Evolutionary conservation across 2,797 vertebrate species (phyloP), one percentile per base, ranked within the genome.

Genomic region (Petrocephalus sullivani): DNA sequence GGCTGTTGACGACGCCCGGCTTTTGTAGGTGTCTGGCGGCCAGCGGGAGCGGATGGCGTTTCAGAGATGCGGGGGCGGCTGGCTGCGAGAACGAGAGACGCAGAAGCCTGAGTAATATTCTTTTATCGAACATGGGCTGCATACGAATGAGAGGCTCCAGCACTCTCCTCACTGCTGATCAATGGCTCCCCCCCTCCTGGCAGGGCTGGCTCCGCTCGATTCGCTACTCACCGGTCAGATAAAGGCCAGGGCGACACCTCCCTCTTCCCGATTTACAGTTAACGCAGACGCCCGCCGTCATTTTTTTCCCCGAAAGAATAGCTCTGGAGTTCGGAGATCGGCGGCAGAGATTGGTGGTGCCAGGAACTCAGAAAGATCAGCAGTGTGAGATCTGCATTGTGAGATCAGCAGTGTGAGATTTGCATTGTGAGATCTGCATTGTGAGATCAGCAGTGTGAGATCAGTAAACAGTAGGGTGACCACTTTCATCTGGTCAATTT

Each of bases 101-200:
- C 37, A 81, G 41, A 81, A 81, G 88, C 89, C 88, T 12, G 88
- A 23, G 60, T 71, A 90, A 90, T 90, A 89, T 91, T 92, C 88
- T 85, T 87, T 46, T 89, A 60, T 89, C 87, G 88, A 90, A 89
- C 88, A 16, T 88, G 90, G 88, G 88, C 90, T 91, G 91, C 92
- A 92, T 93, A 92, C 89, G 88, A 91, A 92, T 91, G 90, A 91
- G 91, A 89, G 86, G 86, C 89, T 12, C 19, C 87, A 75, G 90
- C 56, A 46, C 67, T 9, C 90, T 88, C 89, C 60, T 49, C 58
- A 64, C 78, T 19, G 82, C 87, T 91, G 91, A 88, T 88, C 87
- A 21, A 46, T 87, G 87, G 85, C 87, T 56, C 33, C 75, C 56
- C 71, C 90, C 41, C 78, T 81, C 89, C 75, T 89, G 71, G 61